phyloP scores from a whole-genome alignment of 2,797 vertebrate genomes.

The Enteromius trimaculatus region DNA sequence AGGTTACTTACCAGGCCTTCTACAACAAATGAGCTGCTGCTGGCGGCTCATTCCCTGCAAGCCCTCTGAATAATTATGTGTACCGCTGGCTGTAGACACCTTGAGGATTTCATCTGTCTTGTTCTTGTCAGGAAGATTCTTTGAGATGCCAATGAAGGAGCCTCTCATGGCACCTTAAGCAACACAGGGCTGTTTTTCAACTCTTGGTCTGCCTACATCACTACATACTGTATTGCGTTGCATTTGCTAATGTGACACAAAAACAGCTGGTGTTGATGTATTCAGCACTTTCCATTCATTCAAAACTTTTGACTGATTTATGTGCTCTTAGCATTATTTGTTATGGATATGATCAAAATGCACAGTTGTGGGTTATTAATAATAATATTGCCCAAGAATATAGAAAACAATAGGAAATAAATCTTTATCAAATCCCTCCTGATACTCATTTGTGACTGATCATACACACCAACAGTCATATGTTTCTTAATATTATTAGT shows the following conservation, averaged over 20 bases:
- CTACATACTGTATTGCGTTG: background rate
- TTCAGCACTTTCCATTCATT: slow-evolving; percentile 16
- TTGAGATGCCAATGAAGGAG: slow-evolving; percentile 58
- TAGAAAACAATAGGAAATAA: background rate
- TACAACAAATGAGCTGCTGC: slow-evolving; percentile 53
- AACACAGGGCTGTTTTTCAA: slow-evolving; percentile 22
- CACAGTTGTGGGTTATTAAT: background rate
- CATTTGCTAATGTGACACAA: slow-evolving; percentile 30
- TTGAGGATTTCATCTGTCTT: slow-evolving; percentile 81
- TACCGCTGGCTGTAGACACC: slow-evolving; percentile 77
- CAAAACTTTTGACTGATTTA: background rate
- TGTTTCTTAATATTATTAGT: background rate
- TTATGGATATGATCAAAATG: background rate
- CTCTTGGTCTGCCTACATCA: slow-evolving; percentile 21
- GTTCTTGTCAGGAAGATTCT: slow-evolving; percentile 81
- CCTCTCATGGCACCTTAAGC: slow-evolving; percentile 51
- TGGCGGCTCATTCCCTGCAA: slow-evolving; percentile 37
- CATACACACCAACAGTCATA: background rate
- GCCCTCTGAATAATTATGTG: slow-evolving; percentile 74
- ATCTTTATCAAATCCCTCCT: background rate
- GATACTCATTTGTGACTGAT: background rate
- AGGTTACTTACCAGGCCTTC: slow-evolving; percentile 36
- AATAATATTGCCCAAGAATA: slow-evolving; percentile 4
- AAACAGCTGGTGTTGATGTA: background rate
- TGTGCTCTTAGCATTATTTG: background rate